Conservation (phyloP, 2,888 invertebrate genomes). For the Perizoma flavofasciatum region DNA sequence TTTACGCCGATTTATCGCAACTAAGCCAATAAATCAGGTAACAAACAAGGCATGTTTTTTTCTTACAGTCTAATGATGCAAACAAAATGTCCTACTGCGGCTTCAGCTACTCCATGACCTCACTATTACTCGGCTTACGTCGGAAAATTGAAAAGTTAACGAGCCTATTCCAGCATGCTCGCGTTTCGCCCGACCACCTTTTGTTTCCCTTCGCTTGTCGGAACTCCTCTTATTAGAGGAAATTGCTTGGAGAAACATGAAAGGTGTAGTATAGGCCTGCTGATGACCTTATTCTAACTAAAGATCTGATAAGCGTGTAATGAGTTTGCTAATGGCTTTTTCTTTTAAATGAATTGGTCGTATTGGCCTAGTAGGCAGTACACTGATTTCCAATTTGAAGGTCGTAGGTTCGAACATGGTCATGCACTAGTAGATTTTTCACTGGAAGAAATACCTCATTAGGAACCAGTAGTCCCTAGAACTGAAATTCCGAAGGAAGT, state of each 20-base stretch:
- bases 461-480: too few species aligned
- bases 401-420: too few species aligned
- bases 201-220: constrained; percentile 57
- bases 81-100: constrained; percentile 31
- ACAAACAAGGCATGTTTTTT: too few species aligned
- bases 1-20: too few species aligned
- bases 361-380: neutral
- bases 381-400: too few species aligned
- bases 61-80: too few species aligned
- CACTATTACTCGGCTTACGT: constrained; percentile 63
- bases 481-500: too few species aligned
- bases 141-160: constrained; percentile 81
- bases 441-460: too few species aligned
- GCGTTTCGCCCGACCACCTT: constrained; percentile 66
- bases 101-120: constrained; percentile 20
- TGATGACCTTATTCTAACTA: constrained; percentile 59
- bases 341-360: constrained; percentile 19
- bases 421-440: too few species aligned
- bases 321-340: constrained; percentile 46
- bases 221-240: constrained; percentile 66
- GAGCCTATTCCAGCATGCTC: constrained; percentile 70
- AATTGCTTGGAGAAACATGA: constrained; percentile 67
- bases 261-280: constrained; percentile 45
- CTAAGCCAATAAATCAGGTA: too few species aligned
- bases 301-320: constrained; percentile 42